Percentiles rank a stretch among this genome's conserved stretches.
Evolutionary conservation across 2,797 vertebrate species (phyloP).

Genomic region (Erpetoichthys calabaricus): DNA sequence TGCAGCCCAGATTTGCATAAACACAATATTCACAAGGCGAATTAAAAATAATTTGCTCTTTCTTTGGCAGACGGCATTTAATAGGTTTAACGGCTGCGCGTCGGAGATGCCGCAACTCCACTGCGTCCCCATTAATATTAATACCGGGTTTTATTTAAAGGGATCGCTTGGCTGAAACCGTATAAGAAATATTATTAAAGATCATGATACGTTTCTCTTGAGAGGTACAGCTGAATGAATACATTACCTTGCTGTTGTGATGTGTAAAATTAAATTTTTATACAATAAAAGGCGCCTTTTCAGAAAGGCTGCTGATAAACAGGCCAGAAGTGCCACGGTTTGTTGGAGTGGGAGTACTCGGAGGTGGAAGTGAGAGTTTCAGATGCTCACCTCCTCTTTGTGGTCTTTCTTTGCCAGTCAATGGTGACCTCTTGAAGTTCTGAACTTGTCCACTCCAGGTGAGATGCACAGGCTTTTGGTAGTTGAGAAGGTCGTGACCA

Average conservation of each 20-base stretch:
- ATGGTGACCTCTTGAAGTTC: too few species aligned
- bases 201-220: slow-evolving; percentile 66
- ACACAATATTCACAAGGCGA: slow-evolving; percentile 60
- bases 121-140: slow-evolving; percentile 73
- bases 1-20: slow-evolving; percentile 55
- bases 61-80: slow-evolving; percentile 64
- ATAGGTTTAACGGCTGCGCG: slow-evolving; percentile 61
- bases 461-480: too few species aligned
- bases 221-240: slow-evolving; percentile 66
- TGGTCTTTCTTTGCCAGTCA: too few species aligned
- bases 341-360: too few species aligned
- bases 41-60: slow-evolving; percentile 73
- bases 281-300: slow-evolving; percentile 61
- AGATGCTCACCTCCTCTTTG: too few species aligned
- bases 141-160: slow-evolving; percentile 64
- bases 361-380: too few species aligned
- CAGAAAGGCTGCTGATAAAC: slow-evolving; percentile 55
- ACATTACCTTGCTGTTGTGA: slow-evolving; percentile 61
- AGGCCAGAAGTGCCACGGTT: slow-evolving; percentile 36
- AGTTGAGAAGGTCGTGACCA: too few species aligned
- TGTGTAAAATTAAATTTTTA: slow-evolving; percentile 76
- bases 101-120: slow-evolving; percentile 30
- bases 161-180: slow-evolving; percentile 61
- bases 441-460: too few species aligned
- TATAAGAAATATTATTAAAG: slow-evolving; percentile 76